phyloP scores from a whole-genome alignment of 2,888 invertebrate species.

The Phrixothrix hirtus region DNA sequence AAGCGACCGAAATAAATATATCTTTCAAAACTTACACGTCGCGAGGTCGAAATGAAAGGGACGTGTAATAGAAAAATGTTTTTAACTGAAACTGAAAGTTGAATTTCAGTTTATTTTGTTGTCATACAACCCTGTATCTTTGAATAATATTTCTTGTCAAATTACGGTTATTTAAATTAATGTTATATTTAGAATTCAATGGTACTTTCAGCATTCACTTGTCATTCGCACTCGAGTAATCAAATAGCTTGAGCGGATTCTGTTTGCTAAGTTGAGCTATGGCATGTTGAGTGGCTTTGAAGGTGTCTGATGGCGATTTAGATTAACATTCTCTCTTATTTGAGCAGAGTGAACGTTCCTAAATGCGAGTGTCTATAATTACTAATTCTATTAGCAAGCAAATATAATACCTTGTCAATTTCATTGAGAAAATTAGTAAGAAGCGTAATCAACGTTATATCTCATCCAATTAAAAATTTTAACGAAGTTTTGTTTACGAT shows the following conservation, averaged over 20 bases:
- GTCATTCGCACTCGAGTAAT: slow-evolving; percentile 1
- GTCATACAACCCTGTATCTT: too few species aligned
- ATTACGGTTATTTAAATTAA: background rate
- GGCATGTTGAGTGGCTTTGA: slow-evolving; percentile 1
- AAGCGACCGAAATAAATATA: background rate
- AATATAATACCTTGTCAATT: too few species aligned
- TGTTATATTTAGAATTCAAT: background rate
- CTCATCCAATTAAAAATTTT: too few species aligned
- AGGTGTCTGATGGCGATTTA: slow-evolving; percentile 4
- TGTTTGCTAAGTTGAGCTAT: background rate
- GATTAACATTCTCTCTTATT: slow-evolving; percentile 1
- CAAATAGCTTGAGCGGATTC: background rate
- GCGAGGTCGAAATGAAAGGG: background rate
- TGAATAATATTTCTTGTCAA: too few species aligned
- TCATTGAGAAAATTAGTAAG: too few species aligned
- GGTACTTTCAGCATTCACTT: background rate
- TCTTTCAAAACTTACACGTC: background rate
- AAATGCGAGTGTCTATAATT: background rate
- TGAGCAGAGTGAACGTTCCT: background rate
- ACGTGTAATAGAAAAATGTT: background rate
- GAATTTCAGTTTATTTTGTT: too few species aligned
- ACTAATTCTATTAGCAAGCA: too few species aligned
- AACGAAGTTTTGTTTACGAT: too few species aligned
- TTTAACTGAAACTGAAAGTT: too few species aligned
- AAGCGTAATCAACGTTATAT: too few species aligned